Base-by-base conservation (phyloP, 2,888 invertebrate species). In the Conistra vaccinii region DNA sequence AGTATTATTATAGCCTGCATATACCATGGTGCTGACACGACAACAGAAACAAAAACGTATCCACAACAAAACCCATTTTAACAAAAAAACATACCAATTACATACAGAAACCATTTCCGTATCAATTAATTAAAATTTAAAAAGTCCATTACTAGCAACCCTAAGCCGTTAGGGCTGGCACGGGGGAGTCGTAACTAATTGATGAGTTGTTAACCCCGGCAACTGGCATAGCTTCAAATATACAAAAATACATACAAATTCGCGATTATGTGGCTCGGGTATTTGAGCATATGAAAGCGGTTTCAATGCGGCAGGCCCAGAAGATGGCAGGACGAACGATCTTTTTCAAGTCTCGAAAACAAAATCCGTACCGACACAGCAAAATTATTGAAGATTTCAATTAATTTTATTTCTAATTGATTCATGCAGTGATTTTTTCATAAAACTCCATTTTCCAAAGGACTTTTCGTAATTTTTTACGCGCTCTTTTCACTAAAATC, bases 71-170 rank as follows among this genome's bases (percentile, higher is more conserved):
- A 48, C 17, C 14, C 26, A 57, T 58, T 63, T 58, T 17, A 53
- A 66, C 58, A 57, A 32, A 73, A 81, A 75, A 29, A 72, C 67
- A 84, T 48, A 51, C 60, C n/a, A 72, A 77, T 72, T 66, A 78
- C 53, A 74, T 20, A 72, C 65, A 57, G 29, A 69, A 72, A 58
- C 73, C 71, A 72, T 72, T 69, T 60, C 63, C 55, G 63, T 62
- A 69, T 69, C 80, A 80, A 84, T 87, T 87, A 86, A 87, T 87
- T 87, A 87, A 81, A 77, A 57, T 81, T 78, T 75, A 61, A 78
- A 80, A 86, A 73, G 71, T 76, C 74, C 80, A 80, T 86, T 84
- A 80, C 66, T 51, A 45, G 48, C 80, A 81, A 73, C 83, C 80
- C 76, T 84, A 29, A 55, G 53, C 51, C 39, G 17, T 42, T 32